Percentiles rank a stretch among this genome's conserved stretches.
Conservation (phyloP, 1,140 invertebrate genomes). For the Temnothorax curvispinosus region DNA sequence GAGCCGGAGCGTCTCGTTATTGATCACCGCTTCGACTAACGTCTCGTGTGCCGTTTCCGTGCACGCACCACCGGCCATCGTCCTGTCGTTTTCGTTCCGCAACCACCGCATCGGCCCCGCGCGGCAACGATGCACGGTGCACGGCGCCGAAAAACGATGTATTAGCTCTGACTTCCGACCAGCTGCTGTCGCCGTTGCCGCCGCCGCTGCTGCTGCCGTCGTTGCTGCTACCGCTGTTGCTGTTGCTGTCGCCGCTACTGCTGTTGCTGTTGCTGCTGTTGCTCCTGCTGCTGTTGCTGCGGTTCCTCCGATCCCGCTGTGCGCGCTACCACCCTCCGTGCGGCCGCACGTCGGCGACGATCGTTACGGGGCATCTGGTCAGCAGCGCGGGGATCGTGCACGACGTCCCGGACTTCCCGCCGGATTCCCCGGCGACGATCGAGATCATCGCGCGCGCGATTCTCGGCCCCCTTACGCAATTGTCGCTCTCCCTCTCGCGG, state of each 20-base stretch:
- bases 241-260: neutral
- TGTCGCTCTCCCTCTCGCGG: neutral
- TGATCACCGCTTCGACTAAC: conserved; percentile 62
- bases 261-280: neutral
- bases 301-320: neutral
- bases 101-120: conserved; percentile 22
- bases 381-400: neutral
- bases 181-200: neutral
- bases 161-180: neutral
- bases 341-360: conserved; percentile 21
- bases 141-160: conserved; percentile 4
- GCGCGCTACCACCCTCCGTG: conserved; percentile 27
- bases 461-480: neutral
- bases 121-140: conserved; percentile 8
- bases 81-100: conserved; percentile 46
- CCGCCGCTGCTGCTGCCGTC: neutral
- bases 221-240: neutral
- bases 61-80: conserved; percentile 58
- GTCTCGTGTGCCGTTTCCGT: conserved; percentile 30
- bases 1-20: conserved; percentile 65
- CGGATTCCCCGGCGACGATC: neutral
- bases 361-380: conserved; percentile 43
- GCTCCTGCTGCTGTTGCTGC: neutral
- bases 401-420: neutral
- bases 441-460: conserved; percentile 11